A percentile compares a stretch with the other conserved stretches of the same genome.
Evolutionary conservation across 2,888 invertebrate species (phyloP).

Genomic region (Drosophila meridionalis): DNA sequence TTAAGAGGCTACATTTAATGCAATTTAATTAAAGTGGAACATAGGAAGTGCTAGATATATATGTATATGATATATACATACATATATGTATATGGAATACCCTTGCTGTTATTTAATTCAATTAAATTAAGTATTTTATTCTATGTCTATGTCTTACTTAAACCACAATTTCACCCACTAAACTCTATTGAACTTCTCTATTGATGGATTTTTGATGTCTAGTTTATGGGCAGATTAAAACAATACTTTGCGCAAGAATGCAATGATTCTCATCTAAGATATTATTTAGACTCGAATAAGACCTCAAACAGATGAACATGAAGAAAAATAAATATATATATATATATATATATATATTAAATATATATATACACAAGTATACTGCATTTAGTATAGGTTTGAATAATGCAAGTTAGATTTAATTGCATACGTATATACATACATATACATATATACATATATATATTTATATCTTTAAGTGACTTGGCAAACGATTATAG

Average conservation of each 20-base stretch:
- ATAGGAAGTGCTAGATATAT: neutral
- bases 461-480: slow-evolving; percentile 60
- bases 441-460: slow-evolving; percentile 32
- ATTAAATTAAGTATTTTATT: neutral
- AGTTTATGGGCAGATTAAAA: neutral
- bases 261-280: slow-evolving; percentile 13
- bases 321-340: neutral
- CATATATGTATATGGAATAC: neutral
- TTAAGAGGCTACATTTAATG: slow-evolving; percentile 49
- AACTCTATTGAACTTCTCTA: neutral
- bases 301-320: slow-evolving; percentile 55
- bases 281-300: slow-evolving; percentile 57
- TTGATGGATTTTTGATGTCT: slow-evolving; percentile 3
- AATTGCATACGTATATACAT: slow-evolving; percentile 41
- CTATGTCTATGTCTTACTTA: slow-evolving; percentile 1
- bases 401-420: slow-evolving; percentile 28
- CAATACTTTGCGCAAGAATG: neutral
- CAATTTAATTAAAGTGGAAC: slow-evolving; percentile 23
- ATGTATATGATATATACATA: neutral
- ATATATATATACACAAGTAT: slow-evolving; percentile 71
- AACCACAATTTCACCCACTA: neutral
- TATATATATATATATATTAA: slow-evolving; percentile 8
- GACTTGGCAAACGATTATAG: slow-evolving; percentile 57
- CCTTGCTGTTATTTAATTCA: slow-evolving; percentile 13
- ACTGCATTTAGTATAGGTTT: slow-evolving; percentile 72